Evolutionary conservation across 92 coral and sea anemone genomes (phyloP), one percentile per base, ranked within the genome.

Genomic region (Siderastrea siderea): DNA sequence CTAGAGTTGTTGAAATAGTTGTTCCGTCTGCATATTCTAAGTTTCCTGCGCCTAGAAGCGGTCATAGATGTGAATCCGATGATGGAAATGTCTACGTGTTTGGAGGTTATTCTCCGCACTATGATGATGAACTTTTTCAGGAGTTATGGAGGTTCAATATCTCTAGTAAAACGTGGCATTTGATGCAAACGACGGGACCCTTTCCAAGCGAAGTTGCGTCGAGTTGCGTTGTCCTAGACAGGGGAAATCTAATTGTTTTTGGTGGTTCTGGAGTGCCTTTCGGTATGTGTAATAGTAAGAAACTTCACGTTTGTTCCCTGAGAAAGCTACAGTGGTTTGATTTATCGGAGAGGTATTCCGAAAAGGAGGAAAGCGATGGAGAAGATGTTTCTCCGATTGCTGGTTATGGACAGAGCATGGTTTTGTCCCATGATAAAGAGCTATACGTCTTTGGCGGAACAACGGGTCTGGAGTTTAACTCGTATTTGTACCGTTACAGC

Each of bases 201-300:
- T 90, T 87, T 74, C 98, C 99, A 2, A 66, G 46, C 62, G 94
- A 94, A 77, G 99, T 98, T 49, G 98, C 99, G 2, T 98, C 99
- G 19, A 94, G 98, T 82, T 92, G 96, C 59, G 88, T 96, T 55
- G 72, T 98, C 1, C 65, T 92, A 38, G 93, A 90, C 88, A 82
- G 72, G 55, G 96, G 99, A 47, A 82, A 84, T 76, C 81, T 98
- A 47, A 89, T 98, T 58, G 97, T 93, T 45, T 98, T 92, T 83
- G 99, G 99, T 61, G 99, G 99, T 10, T 98, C 99, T 46, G 99
- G 99, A n/a, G 83, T 93, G 44, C 99, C 99, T 1, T 98, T 98
- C 91, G 99, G 99, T 13, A 62, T 74, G 68, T 78, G 94, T 57
- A 98, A 96, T 87, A 96, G 99, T 87, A 87, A 96, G 65, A 92